Evolutionary conservation across 2,888 invertebrate genomes (phyloP), one percentile per base, ranked within the genome.

Genomic region (Drosophila mercatorum): DNA sequence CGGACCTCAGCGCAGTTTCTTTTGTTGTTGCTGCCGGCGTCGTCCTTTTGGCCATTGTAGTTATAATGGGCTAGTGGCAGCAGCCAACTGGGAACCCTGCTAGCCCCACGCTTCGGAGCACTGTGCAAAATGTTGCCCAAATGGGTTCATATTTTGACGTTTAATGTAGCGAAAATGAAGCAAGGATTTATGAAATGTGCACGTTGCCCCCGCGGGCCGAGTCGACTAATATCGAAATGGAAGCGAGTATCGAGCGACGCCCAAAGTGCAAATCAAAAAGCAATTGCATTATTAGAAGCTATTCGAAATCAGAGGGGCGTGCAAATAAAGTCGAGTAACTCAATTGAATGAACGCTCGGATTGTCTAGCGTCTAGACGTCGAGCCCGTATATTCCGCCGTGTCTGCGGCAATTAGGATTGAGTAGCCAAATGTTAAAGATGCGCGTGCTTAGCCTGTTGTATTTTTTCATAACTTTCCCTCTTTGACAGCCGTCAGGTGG

Each of bases 111-210:
- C 51, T 5, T 6, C 46, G 31, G 28, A 66, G 51, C 51, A 78
- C 67, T 76, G 71, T 63, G 69, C 70, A 72, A 82, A 90, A 91
- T 90, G 88, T 89, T 87, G 83, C 87, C 81, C 83, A 88, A 91
- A 91, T 91, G 90, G 89, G 92, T 92, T 92, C 92, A 92, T 92
- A 92, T 90, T 92, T 91, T 90, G 87, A 82, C 88, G 90, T 91
- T 91, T 91, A 92, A 92, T 92, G 92, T 91, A 90, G 89, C 91
- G 91, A 91, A 91, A 91, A 91, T 92, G 90, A 91, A 91, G 90
- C 86, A 75, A 84, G 78, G 89, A 91, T 91, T 91, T 90, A 90
- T 90, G 86, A 74, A 83, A 88, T 79, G 81, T 73, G 83, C 88
- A 72, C 80, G 76, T 78, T 90, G 77, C 81, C 81, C 88, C 78